phyloP scores from a whole-genome alignment of 2,888 invertebrate species.

The Lithophane semibrunnea region DNA sequence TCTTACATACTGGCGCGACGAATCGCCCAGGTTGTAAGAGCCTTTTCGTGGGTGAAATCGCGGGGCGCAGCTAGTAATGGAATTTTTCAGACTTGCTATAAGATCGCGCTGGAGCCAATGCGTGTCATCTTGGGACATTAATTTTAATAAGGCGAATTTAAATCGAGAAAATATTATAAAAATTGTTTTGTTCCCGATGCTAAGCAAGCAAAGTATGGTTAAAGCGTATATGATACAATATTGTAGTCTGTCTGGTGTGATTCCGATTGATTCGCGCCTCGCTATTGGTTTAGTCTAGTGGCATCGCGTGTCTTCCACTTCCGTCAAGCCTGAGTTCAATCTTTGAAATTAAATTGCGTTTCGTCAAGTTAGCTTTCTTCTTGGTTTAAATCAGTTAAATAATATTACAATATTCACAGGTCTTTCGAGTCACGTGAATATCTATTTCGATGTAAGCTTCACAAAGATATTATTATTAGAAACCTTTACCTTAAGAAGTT shows the following conservation, averaged over 20 bases:
- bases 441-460: not conserved
- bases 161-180: slow-evolving; percentile 8
- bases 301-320: not conserved
- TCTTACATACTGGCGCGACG: too few species aligned
- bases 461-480: not conserved
- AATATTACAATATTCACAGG: slow-evolving; percentile 7
- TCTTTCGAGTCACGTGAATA: not conserved
- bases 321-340: not conserved
- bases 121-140: slow-evolving; percentile 26
- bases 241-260: not conserved
- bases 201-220: not conserved
- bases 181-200: not conserved
- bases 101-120: slow-evolving; percentile 1
- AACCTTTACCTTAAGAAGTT: not conserved
- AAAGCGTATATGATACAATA: not conserved
- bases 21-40: too few species aligned
- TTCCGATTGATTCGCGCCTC: slow-evolving; percentile 12
- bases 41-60: too few species aligned
- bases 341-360: slow-evolving; percentile 5
- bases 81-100: not conserved
- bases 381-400: too few species aligned
- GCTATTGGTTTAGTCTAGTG: slow-evolving; percentile 9
- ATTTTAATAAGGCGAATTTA: slow-evolving; percentile 11
- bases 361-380: not conserved
- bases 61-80: too few species aligned